These are phyloP conservation scores for Gallinago undulata DNA, from an alignment of 2,113 vertebrate genomes.

Conservation along the genomic window DNA sequence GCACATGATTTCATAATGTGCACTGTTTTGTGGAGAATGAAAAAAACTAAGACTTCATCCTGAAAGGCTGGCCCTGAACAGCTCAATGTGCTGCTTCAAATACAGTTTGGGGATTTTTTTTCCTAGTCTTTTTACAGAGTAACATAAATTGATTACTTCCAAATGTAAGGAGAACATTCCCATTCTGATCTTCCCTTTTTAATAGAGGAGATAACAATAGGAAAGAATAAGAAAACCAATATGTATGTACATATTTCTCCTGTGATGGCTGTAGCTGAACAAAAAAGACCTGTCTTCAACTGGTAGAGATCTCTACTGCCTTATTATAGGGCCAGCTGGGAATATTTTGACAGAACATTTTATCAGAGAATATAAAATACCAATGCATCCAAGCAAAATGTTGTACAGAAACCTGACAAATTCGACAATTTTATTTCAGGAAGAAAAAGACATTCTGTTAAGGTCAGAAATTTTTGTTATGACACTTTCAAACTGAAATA, in stretches of 20 bases:
- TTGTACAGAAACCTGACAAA: conserved; percentile 50
- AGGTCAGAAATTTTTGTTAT: conserved; percentile 53
- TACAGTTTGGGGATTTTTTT: not conserved
- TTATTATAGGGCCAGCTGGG: conserved; percentile 38
- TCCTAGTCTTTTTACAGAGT: not conserved
- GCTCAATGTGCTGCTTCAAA: not conserved
- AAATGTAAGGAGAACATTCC: not conserved
- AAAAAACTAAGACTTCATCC: not conserved
- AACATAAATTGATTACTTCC: not conserved
- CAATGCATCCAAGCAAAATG: conserved; percentile 3
- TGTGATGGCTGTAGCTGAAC: conserved; percentile 3
- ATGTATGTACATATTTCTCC: not conserved
- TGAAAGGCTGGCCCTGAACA: not conserved
- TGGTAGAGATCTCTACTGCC: conserved; percentile 10
- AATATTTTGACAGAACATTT: conserved; percentile 61
- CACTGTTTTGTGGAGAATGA: not conserved
- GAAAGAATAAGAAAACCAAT: not conserved
- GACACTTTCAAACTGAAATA: conserved; percentile 29
- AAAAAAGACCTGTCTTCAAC: conserved; percentile 16
- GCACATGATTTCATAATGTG: rapidly evolving
- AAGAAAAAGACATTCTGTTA: not conserved
- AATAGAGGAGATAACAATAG: not conserved
- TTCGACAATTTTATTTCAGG: not conserved
- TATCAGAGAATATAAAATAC: conserved; percentile 45
- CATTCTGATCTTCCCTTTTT: not conserved